Evolutionary conservation across 2,888 invertebrate genomes (phyloP), one percentile per base, ranked within the genome.

Genomic region (Abrostola tripartita): DNA sequence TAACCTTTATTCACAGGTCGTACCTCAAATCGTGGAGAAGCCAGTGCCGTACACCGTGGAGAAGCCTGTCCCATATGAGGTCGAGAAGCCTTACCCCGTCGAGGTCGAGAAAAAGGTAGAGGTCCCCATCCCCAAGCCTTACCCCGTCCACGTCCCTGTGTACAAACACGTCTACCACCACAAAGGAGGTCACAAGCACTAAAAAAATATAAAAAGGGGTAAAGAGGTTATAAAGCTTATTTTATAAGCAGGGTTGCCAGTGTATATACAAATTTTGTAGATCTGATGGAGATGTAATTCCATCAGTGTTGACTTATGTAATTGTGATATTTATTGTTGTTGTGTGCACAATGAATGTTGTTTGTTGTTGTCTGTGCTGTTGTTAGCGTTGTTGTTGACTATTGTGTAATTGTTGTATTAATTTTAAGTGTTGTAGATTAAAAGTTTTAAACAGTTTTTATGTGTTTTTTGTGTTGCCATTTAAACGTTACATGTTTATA

Each of bases 131-230:
- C 96, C 96, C 80, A 96, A 96, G 84, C 97, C 97, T 6, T 97
- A 97, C 90, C 96, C 97, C 62, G 97, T 97, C 78, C 97, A 97
- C 77, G 96, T 96, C 10, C 96, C 96, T 49, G 96, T 97, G 14
- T 97, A 96, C 93, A 97, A 96, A 86, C 97, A 97, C 88, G 95
- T 97, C 79, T 96, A 96, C 92, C 96, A 96, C 88, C 95, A 96
- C 85, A 93, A 94, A 76, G 94, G 95, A 76, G 92, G 93, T 58
- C 71, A 71, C 87, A 93, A 95, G 82, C 95, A 95, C 88, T 95
- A 94, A 92, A 81, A 54, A 75, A 58, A 53, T 37, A 51, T 56
- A 66, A 37, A 68, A 47, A 60, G 58, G 65, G 71, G 55, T 11
- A 65, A 57, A 51, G 53, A 61, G 73, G 77, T 68, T 61, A 53